Percentiles rank a stretch among this genome's conserved stretches.
Conservation (phyloP, 1,140 invertebrate species). For the Ooceraea biroi region DNA sequence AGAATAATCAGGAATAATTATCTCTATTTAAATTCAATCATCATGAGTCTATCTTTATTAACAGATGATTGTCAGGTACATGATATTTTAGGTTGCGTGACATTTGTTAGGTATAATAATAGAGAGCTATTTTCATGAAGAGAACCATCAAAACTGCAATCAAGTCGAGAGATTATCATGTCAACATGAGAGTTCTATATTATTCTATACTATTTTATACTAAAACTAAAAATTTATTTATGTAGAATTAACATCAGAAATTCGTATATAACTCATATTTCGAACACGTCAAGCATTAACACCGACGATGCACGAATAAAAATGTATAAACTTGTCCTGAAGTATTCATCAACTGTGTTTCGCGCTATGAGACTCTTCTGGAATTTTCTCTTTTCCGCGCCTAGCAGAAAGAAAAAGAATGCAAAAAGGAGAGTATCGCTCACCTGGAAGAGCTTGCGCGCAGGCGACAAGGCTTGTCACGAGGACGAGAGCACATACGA, state of each 20-base stretch:
- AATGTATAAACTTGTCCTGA: too few relatives aligned
- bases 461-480: slow-evolving; percentile 72
- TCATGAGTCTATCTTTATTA: neutral
- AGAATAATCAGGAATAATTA: neutral
- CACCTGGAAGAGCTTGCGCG: slow-evolving; percentile 79
- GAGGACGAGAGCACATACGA: slow-evolving; percentile 69
- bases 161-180: neutral
- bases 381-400: too few relatives aligned
- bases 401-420: neutral
- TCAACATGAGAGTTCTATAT: too few relatives aligned
- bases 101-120: neutral
- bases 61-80: slow-evolving; percentile 7
- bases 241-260: too few relatives aligned
- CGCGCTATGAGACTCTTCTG: neutral
- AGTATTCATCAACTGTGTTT: neutral
- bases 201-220: too few relatives aligned
- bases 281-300: too few relatives aligned
- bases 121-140: neutral
- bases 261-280: too few relatives aligned
- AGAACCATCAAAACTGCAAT: neutral
- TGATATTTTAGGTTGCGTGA: neutral
- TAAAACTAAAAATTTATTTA: neutral
- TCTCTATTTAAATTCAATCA: neutral
- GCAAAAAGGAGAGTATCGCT: slow-evolving; percentile 56
- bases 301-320: too few relatives aligned